These are phyloP conservation scores for Laothoe populi DNA, from an alignment of 2,888 invertebrate species.

Conservation along the genomic window DNA sequence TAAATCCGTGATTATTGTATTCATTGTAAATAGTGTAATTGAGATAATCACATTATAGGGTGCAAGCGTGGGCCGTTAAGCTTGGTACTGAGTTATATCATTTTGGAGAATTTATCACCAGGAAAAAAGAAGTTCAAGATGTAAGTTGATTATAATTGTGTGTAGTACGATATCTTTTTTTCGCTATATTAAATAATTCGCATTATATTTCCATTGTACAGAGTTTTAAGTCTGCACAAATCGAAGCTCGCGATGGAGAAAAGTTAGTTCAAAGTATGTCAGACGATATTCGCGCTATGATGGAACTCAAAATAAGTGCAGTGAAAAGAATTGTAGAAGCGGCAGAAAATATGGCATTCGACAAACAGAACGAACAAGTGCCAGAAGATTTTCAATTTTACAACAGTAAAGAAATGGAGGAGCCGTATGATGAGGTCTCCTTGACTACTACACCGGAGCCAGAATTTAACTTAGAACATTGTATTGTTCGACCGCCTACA, in stretches of 20 bases:
- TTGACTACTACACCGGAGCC: slow-evolving; percentile 83
- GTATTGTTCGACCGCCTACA: slow-evolving; percentile 82
- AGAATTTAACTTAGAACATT: slow-evolving; percentile 77
- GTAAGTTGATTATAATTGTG: slow-evolving; percentile 74
- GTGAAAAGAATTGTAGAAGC: slow-evolving; percentile 95
- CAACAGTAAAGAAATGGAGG: slow-evolving; percentile 89
- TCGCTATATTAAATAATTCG: background rate
- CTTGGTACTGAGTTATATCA: slow-evolving; percentile 92
- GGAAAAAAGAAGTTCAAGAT: slow-evolving; percentile 91
- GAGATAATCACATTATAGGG: slow-evolving; percentile 74
- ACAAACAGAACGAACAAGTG: slow-evolving; percentile 79
- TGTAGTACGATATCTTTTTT: background rate
- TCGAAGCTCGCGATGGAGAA: slow-evolving; percentile 90
- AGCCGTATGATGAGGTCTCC: slow-evolving; percentile 79
- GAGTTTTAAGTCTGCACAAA: slow-evolving; percentile 92
- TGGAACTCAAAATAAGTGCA: slow-evolving; percentile 94
- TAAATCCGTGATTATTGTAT: slow-evolving; percentile 11
- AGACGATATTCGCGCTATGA: slow-evolving; percentile 93
- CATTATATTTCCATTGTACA: slow-evolving; percentile 50
- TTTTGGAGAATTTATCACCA: slow-evolving; percentile 92
- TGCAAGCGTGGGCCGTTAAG: slow-evolving; percentile 92
- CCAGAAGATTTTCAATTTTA: slow-evolving; percentile 88
- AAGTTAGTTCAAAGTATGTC: slow-evolving; percentile 93
- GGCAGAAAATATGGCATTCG: slow-evolving; percentile 92
- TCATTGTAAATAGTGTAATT: background rate